Conservation (phyloP, 2,888 invertebrate species). For the Calliscelio sp. region DNA sequence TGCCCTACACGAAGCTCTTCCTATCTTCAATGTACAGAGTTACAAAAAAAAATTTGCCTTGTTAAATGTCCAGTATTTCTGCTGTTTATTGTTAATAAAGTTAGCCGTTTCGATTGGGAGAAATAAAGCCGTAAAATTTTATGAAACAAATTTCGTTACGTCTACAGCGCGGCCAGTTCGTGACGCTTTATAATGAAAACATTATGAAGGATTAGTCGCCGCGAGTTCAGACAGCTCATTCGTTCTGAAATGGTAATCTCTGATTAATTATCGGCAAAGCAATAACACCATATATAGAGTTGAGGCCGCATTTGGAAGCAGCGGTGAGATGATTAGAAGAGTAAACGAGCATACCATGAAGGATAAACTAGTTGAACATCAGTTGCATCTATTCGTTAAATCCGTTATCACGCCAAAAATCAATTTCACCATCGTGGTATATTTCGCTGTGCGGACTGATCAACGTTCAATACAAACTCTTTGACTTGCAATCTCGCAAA, state of each 20-base stretch:
- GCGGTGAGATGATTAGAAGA: slow-evolving; percentile 64
- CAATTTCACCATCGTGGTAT: slow-evolving; percentile 52
- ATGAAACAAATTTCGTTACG: slow-evolving; percentile 33
- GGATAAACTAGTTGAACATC: slow-evolving; percentile 60
- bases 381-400: slow-evolving; percentile 54
- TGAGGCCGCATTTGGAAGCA: slow-evolving; percentile 46
- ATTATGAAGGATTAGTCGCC: slow-evolving; percentile 57
- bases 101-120: too few species aligned
- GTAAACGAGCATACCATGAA: slow-evolving; percentile 59
- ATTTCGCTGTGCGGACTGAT: slow-evolving; percentile 31
- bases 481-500: slow-evolving; percentile 66
- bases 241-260: slow-evolving; percentile 63
- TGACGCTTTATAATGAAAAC: slow-evolving; percentile 49
- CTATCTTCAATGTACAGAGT: too few species aligned
- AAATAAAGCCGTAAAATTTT: too few species aligned
- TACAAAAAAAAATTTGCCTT: too few species aligned
- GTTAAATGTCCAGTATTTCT: too few species aligned
- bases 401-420: slow-evolving; percentile 64
- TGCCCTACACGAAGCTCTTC: too few species aligned
- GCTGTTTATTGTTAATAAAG: too few species aligned
- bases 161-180: slow-evolving; percentile 21
- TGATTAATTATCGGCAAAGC: slow-evolving; percentile 71
- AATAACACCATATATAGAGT: slow-evolving; percentile 53
- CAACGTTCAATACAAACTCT: slow-evolving; percentile 55
- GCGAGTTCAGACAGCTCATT: slow-evolving; percentile 52